Evolutionary conservation across 1,140 invertebrate species (phyloP), one percentile per base, ranked within the genome.

Genomic region (silkworm (Bombyx mori)): DNA sequence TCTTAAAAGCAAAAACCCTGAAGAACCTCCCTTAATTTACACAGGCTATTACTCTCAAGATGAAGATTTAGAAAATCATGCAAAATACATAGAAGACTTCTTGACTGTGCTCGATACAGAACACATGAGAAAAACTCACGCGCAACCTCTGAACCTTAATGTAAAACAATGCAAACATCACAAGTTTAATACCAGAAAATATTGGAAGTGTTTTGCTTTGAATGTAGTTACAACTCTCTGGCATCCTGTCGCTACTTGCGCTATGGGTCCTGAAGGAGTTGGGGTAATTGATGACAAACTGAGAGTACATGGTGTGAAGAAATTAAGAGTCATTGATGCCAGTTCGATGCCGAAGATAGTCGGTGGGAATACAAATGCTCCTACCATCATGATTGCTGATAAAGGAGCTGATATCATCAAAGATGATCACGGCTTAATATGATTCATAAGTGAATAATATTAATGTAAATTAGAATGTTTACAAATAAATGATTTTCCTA

Each of bases 41-140:
- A 94, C 96, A 0, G 96, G 95, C 66, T 98, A 97, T 68, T 93
- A 97, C 61, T 88, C 91, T 1, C 91, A 96, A 56, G 91, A 91
- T 1, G 86, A 91, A 5, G 96, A 97, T 69, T 88, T 96, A 69
- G 91, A 92, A 7, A 92, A 91, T 0, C 82, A 96, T 8, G 90
- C 96, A 1, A 93, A 94, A 79, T 94, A 93, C 0, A 91, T 93
- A 0, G 94, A 94, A 75, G 92, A 88, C 9, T 87, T 88, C 0
- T 68, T 91, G 7, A 73, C 82, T 8, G 52, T 94, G 3, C 66
- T 87, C 18, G 74, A 90, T 10, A 90, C 90, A 0, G 69, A 76
- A n/a, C 80, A 89, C 7, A 90, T 93, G 65, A 77, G 85, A 70
- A 81, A 73, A 26, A 81, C 90, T 5, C 72, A 88, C n/a, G 82